Percentiles rank a stretch among this genome's conserved stretches.
phyloP scores from a whole-genome alignment of 2,888 invertebrate genomes.

The Bellardia pandia region DNA sequence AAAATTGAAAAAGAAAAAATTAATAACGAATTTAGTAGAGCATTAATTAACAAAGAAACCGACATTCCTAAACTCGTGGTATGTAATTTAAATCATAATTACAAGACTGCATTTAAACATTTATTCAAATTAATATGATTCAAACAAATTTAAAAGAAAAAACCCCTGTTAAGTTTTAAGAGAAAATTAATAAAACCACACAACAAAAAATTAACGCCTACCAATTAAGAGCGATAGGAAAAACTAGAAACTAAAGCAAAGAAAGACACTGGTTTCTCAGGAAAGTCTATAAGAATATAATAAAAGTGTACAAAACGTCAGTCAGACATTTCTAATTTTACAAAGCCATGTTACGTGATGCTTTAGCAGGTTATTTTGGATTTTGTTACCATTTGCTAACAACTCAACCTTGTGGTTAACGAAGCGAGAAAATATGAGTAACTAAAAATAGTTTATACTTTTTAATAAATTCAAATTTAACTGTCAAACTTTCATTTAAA shows the following conservation, averaged over 20 bases:
- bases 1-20: background rate
- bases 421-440: background rate
- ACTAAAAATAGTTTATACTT: background rate
- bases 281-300: background rate
- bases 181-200: constrained; percentile 44
- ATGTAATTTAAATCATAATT: too few relatives aligned
- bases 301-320: background rate
- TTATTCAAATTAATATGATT: background rate
- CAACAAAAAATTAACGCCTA: constrained; percentile 58
- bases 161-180: constrained; percentile 23
- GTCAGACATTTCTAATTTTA: background rate
- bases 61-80: background rate
- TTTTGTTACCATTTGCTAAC: background rate
- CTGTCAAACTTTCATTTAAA: constrained; percentile 56
- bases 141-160: background rate
- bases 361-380: background rate
- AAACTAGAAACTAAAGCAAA: background rate
- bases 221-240: background rate
- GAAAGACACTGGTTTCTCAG: background rate
- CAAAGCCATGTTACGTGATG: too few relatives aligned
- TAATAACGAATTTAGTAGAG: constrained; percentile 7
- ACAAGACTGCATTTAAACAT: background rate
- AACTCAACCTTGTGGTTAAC: background rate
- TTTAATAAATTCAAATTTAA: constrained; percentile 51
- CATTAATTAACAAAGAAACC: constrained; percentile 27